Evolutionary conservation across 2,888 invertebrate genomes (phyloP).

Genomic region (Magallana nippona): DNA sequence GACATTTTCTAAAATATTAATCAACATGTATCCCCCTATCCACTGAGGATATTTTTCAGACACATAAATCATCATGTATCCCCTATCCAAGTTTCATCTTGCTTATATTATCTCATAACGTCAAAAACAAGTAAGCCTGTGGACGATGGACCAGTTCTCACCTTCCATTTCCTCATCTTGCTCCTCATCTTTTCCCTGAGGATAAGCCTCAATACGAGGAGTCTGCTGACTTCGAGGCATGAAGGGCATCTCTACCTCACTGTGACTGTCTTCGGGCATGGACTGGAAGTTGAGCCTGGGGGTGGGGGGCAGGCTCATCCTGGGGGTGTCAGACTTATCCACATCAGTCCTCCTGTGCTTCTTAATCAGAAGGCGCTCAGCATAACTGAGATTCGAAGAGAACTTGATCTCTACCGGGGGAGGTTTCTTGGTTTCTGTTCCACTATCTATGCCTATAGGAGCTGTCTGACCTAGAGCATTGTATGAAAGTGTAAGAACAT

Average conservation of each 20-base stretch:
- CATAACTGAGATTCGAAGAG: slow-evolving; percentile 72
- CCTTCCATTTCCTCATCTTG: slow-evolving; percentile 35
- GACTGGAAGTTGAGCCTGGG: neutral
- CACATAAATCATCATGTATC: too few relatives aligned
- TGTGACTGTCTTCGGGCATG: slow-evolving; percentile 4
- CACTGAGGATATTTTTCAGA: too few relatives aligned
- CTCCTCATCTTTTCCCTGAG: neutral
- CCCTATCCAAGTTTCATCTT: too few relatives aligned
- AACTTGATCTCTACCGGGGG: slow-evolving; percentile 72
- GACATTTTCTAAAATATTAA: too few relatives aligned
- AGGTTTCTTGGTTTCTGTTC: slow-evolving; percentile 48
- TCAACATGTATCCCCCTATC: too few relatives aligned
- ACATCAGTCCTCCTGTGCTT: slow-evolving; percentile 74
- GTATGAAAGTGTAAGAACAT: neutral
- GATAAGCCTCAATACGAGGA: slow-evolving; percentile 45
- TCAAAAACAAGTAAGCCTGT: neutral
- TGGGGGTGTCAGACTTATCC: slow-evolving; percentile 59
- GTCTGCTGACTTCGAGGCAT: slow-evolving; percentile 28
- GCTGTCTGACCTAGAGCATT: neutral
- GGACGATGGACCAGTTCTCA: neutral
- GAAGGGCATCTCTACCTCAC: slow-evolving; percentile 37
- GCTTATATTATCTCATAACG: too few relatives aligned
- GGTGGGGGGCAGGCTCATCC: slow-evolving; percentile 34
- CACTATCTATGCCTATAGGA: slow-evolving; percentile 34
- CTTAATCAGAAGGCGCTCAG: slow-evolving; percentile 77